Conservation (phyloP, 1,140 invertebrate species). For the Cherax quadricarinatus region DNA sequence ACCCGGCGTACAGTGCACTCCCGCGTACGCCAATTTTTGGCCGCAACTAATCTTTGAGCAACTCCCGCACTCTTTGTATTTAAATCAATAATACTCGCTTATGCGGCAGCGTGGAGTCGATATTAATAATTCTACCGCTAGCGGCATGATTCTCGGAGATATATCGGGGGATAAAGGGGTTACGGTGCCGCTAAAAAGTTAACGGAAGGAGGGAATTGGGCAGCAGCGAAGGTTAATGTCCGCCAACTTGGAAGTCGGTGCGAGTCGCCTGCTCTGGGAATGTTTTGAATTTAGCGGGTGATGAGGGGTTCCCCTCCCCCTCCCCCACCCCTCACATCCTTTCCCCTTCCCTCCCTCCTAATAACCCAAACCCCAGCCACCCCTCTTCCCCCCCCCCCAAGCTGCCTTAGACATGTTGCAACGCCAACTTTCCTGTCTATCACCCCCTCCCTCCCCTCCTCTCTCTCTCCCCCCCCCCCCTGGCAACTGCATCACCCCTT, state of each 20-base stretch:
- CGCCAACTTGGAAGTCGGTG: neutral
- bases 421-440: neutral
- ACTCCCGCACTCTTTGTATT: slow-evolving; percentile 35
- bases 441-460: neutral
- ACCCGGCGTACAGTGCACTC: neutral
- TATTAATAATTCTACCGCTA: no score
- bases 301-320: neutral
- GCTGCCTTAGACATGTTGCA: slow-evolving; percentile 24
- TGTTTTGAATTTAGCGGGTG: slow-evolving; percentile 47
- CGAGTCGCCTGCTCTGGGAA: slow-evolving; percentile 25
- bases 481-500: neutral
- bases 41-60: slow-evolving; percentile 35
- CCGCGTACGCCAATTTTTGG: neutral
- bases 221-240: neutral
- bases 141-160: no score
- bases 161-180: no score
- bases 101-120: no score
- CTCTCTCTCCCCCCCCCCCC: neutral
- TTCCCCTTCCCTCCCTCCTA: no score
- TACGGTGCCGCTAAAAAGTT: no score
- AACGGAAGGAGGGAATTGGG: no score
- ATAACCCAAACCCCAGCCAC: no score
- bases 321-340: neutral
- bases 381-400: neutral
- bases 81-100: slow-evolving; percentile 4